Base-by-base conservation (phyloP, 2,113 vertebrate genomes). In the Mesocricetus auratus region DNA sequence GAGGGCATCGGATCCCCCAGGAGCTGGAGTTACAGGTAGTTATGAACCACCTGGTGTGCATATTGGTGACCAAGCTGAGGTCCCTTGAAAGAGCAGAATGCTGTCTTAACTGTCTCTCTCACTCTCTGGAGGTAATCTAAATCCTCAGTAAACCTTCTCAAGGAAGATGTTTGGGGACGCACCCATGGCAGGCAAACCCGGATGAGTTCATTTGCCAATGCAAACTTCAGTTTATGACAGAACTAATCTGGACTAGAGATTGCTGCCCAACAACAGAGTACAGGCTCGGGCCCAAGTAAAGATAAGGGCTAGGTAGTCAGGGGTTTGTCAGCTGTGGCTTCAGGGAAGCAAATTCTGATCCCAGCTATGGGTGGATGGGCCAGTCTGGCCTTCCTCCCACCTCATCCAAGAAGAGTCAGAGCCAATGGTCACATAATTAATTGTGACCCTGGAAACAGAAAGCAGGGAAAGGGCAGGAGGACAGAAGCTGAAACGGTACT, bases 341-440 rank as follows among this genome's bases (percentile, higher is more conserved):
- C 0, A 1, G 79, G 94, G 75, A 87, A 81, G 94, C 71, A 92
- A 81, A 82, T 69, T 94, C 91, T 93, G 85, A 90, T 92, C 47
- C 90, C 88, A 92, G 97, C 93, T 95, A 92, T 91, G 93, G 73
- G 71, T 83, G 47, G 68, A 78, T 93, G 89, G 91, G 74, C 66
- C 93, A 89, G 92, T 95, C 88, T 81, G 95, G 60, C 82, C 81
- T 92, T 89, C 86, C 71, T 95, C 90, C 81, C 69, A 91, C 90
- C 86, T 95, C 66, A 0, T 77, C 82, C 90, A 95, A 96, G 92
- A 97, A 98, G 68, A 94, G 29, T 90, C 71, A 74, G 96, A 94
- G 94, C 94, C 94, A 95, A 96, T 74, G 94, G 93, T 74, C 81
- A 56, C 75, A 90, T 90, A 94, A 90, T 89, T 90, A 94, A 90